Percentiles rank a stretch among this genome's conserved stretches.
Evolutionary conservation across 2,113 vertebrate genomes (phyloP).

Genomic region (Marcusenius ussheri): DNA sequence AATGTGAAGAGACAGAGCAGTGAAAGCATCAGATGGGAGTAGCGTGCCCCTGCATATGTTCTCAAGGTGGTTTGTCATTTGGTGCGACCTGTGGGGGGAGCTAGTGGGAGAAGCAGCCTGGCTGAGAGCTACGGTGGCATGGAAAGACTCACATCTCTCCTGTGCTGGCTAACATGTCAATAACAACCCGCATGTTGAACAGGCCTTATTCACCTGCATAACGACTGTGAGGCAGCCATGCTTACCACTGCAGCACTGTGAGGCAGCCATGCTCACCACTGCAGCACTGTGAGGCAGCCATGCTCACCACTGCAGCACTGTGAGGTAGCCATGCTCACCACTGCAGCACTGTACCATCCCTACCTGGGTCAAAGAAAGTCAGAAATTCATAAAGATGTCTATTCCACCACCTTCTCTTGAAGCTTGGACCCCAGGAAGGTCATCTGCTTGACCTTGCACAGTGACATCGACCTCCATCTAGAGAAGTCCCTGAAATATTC

Average conservation of each 20-base stretch:
- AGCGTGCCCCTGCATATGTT: background rate
- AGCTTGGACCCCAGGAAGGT: background rate
- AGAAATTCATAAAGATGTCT: background rate
- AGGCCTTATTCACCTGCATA: background rate
- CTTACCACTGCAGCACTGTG: background rate
- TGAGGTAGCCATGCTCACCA: too few species aligned
- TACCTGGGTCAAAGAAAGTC: background rate
- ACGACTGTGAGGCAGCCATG: background rate
- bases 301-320: too few species aligned
- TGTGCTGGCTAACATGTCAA: background rate
- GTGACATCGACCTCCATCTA: background rate
- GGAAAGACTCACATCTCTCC: background rate
- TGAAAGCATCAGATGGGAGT: constrained; percentile 4
- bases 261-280: too few species aligned
- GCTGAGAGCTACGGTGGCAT: background rate
- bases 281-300: too few species aligned
- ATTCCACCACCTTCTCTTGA: background rate
- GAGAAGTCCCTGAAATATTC: background rate
- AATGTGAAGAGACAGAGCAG: background rate
- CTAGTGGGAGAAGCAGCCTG: background rate
- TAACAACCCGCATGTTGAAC: background rate
- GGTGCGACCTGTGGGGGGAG: background rate
- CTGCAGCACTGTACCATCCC: background rate
- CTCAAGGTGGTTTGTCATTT: background rate
- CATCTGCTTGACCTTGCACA: background rate